Evolutionary conservation across 23 tunicate genomes (phyloP), one percentile per base, ranked within the genome.

Genomic region (Corella eumyota): DNA sequence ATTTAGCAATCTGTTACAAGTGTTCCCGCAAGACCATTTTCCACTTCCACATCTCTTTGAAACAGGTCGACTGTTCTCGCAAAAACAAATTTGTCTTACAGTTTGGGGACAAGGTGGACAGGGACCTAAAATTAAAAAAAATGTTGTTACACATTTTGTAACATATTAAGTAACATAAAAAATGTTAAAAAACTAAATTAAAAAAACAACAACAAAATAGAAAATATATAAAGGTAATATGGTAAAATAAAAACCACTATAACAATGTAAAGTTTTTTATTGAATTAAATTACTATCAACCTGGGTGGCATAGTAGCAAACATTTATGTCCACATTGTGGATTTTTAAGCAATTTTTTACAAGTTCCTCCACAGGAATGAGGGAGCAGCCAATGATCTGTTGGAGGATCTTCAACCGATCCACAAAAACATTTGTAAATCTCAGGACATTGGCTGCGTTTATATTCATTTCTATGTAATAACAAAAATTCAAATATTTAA

Each of bases 101-200:
- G 68, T 88, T 55, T 88, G 78, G 7, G 96, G 96, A 60, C 96
- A 88, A 25, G 96, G 96, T 23, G 96, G 96, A 54, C 96, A 88
- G 0, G 96, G 96, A 45, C 96, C 96, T 88, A 32, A 19, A 1
- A 6, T 3, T 25, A 17, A 20, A 20, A 53, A 7, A 53, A 13
- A 53, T n/a, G n/a, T n/a, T n/a, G n/a, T n/a, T n/a, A n/a, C n/a
- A n/a, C n/a, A n/a, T n/a, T n/a, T n/a, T n/a, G n/a, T n/a, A n/a
- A n/a, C n/a, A n/a, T n/a, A n/a, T n/a, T n/a, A n/a, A n/a, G n/a
- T n/a, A n/a, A n/a, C n/a, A n/a, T n/a, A n/a, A n/a, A n/a, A n/a
- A n/a, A n/a, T n/a, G n/a, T n/a, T n/a, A n/a, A n/a, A n/a, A n/a
- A n/a, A n/a, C n/a, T n/a, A n/a, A n/a, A n/a, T n/a, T n/a, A n/a